Conservation (phyloP, 1,140 invertebrate species). For the Ceratitis capitata region DNA sequence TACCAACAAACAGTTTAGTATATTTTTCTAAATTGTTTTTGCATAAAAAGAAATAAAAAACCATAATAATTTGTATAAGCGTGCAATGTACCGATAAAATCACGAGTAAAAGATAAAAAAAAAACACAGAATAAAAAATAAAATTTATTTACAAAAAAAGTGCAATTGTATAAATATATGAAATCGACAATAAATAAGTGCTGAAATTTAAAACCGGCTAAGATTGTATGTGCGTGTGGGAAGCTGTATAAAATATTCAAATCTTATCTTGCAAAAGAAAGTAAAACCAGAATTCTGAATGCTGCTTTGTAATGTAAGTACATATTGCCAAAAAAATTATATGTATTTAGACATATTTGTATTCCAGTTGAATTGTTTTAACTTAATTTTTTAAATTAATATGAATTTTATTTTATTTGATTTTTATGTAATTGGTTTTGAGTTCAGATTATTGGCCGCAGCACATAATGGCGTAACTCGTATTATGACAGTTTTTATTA, state of each 20-base stretch:
- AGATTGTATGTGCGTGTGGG: not conserved
- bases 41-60: not conserved
- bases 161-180: not conserved
- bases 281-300: not conserved
- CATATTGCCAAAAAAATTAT: not conserved
- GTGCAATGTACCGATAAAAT: not conserved
- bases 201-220: not conserved
- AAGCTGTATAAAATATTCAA: not conserved
- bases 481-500: too few species aligned
- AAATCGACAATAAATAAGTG: not conserved
- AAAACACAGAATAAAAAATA: not conserved
- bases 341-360: too few species aligned
- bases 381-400: too few species aligned
- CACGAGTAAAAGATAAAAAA: not conserved
- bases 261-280: too few species aligned
- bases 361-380: too few species aligned
- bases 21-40: not conserved
- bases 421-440: too few species aligned
- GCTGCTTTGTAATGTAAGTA: not conserved
- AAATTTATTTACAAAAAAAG: not conserved
- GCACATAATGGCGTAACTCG: too few species aligned
- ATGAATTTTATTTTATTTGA: too few species aligned
- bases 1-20: not conserved
- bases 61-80: not conserved
- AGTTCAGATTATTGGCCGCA: too few species aligned